Evolutionary conservation across 2,888 invertebrate species (phyloP).

Genomic region (Mantis religiosa): DNA sequence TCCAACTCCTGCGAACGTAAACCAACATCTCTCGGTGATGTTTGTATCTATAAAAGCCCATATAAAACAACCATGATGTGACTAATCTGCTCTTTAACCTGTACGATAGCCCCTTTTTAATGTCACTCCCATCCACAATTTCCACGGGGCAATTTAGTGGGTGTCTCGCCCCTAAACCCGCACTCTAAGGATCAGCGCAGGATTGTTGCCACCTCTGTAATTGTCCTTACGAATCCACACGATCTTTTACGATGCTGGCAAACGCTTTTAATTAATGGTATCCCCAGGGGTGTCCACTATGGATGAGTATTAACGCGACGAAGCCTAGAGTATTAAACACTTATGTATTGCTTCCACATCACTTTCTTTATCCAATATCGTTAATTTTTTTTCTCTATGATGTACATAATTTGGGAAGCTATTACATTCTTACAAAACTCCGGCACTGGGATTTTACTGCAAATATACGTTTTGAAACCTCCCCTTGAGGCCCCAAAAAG

Average conservation of each 20-base stretch:
- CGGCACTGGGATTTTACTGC: no score
- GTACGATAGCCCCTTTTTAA: neutral
- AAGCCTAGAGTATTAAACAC: no score
- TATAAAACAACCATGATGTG: neutral
- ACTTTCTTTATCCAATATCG: no score
- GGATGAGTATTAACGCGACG: no score
- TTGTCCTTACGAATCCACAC: neutral
- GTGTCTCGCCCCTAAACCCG: neutral
- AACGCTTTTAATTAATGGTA: neutral
- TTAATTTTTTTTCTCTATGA: no score
- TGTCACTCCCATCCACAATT: neutral
- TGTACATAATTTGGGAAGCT: no score
- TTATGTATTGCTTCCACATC: no score
- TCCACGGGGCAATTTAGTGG: neutral
- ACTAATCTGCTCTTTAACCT: constrained; percentile 7
- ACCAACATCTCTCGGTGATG: neutral
- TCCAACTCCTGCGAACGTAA: neutral
- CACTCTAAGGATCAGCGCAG: neutral
- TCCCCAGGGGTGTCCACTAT: neutral
- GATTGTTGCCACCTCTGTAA: neutral
- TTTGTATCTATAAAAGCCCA: constrained; percentile 3
- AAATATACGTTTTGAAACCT: no score
- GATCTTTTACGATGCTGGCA: neutral
- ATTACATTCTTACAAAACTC: no score
- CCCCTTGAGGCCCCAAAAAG: no score